Conservation (phyloP, 2,888 invertebrate genomes). For the Stenchaetothrips biformis region DNA sequence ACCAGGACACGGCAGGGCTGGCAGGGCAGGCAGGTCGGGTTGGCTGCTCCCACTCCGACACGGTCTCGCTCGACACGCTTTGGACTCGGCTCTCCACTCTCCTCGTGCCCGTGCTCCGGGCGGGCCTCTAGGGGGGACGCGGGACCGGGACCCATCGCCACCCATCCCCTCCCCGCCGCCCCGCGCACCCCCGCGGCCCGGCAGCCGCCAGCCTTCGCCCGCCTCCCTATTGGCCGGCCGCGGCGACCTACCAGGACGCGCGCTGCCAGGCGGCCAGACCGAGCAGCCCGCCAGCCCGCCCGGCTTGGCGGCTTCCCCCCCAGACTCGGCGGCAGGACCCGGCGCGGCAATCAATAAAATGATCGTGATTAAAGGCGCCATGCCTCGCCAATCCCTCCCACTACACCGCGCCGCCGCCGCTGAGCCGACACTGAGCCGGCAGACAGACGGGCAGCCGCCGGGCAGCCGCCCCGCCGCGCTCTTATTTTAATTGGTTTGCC, state of each 20-base stretch:
- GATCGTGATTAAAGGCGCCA: background rate
- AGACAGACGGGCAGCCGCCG: too few species aligned
- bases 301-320: background rate
- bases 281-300: conserved; percentile 14
- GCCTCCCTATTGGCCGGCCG: background rate
- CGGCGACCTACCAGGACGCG: background rate
- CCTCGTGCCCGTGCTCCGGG: background rate
- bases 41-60: background rate
- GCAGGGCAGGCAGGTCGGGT: background rate
- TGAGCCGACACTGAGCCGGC: too few species aligned
- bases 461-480: too few species aligned
- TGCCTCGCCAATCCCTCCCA: background rate
- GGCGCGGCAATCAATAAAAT: background rate
- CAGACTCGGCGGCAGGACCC: background rate
- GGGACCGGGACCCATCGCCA: background rate
- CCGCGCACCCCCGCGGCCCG: background rate
- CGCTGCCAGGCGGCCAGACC: background rate
- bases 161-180: background rate
- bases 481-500: too few species aligned
- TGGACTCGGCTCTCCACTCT: background rate
- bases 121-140: background rate
- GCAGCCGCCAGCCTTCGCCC: background rate
- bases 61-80: background rate
- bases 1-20: background rate
- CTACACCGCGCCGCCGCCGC: background rate